Percentiles rank a stretch among this genome's conserved stretches.
Evolutionary conservation across 2,888 invertebrate species (phyloP).

Genomic region (Himalopsyche anomala): DNA sequence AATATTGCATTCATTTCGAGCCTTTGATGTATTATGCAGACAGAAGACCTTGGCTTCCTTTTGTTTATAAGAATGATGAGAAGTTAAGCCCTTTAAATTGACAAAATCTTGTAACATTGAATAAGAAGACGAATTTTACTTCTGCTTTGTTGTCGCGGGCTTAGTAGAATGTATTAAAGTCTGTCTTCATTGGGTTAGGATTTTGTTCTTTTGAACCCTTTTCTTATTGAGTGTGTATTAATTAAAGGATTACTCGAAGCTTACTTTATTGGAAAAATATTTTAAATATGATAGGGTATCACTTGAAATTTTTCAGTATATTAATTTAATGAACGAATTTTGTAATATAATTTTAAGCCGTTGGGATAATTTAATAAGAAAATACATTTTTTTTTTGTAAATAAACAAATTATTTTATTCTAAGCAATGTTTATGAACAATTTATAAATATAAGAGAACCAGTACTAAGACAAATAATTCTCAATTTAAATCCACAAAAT

Average conservation of each 20-base stretch:
- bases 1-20: constrained; percentile 58
- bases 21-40: constrained; percentile 59
- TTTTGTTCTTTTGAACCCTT: constrained; percentile 20
- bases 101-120: constrained; percentile 34
- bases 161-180: constrained; percentile 19
- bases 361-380: too few species aligned
- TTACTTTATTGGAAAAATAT: too few species aligned
- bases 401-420: too few species aligned
- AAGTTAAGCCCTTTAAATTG: constrained; percentile 19
- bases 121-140: constrained; percentile 14
- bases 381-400: too few species aligned
- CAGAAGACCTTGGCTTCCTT: constrained; percentile 36
- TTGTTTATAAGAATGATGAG: constrained; percentile 43
- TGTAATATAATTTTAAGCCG: too few species aligned
- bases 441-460: too few species aligned
- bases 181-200: neutral
- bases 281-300: too few species aligned
- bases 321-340: too few species aligned
- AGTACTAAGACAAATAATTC: too few species aligned
- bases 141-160: neutral
- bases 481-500: too few species aligned
- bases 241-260: constrained; percentile 2
- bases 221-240: neutral
- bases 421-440: too few species aligned
- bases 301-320: too few species aligned